Base-by-base conservation (phyloP, 2,888 invertebrate genomes). In the Candidula unifasciata region DNA sequence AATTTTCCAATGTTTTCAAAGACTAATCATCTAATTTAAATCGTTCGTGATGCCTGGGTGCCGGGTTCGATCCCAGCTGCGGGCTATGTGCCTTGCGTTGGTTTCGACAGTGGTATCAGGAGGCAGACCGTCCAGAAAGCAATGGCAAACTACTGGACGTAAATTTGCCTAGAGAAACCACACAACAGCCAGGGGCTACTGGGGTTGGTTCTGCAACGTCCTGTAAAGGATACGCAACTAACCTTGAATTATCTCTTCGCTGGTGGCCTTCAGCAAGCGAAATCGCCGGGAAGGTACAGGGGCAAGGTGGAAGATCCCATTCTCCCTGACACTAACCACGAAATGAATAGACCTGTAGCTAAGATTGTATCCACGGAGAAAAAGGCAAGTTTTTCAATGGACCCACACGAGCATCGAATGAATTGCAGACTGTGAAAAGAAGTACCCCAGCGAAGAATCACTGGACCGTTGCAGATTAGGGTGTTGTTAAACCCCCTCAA, bases 301-400 rank as follows among this genome's bases (percentile, higher is more conserved):
- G 60, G 30, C 18, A 74, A 54, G 52, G 54, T 18, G 52, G 74
- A 54, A 74, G 44, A 54, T 27, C 27, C 44, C 27, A 74, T 74
- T 74, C 74, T 54, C 18, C 30, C 44, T 74, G 74, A 74, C 74
- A 54, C 74, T 74, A 54, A 30, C 74, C 74, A n/a, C 21, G 30
- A 27, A 74, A 54, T 74, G 54, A 74, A 74, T 74, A 27, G 27
- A 74, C 27, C 21, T 54, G 54, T 74, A 74, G 74, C 74, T 54
- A 21, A 74, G 24, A 74, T 74, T 74, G 74, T 74, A 33, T 74
- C 74, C 54, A 30, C n/a, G 54, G 71, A 80, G 73, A 71, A 71
- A 71, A 80, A 64, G 73, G 64, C 73, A 82, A 74, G 44, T 79
- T 79, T 78, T 78, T 79, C 44, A 79, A 79, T 79, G 66, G 66